A percentile compares a stretch with the other conserved stretches of the same genome.
Evolutionary conservation across 2,797 vertebrate species (phyloP).

Genomic region (Urosaurus nigricauda): DNA sequence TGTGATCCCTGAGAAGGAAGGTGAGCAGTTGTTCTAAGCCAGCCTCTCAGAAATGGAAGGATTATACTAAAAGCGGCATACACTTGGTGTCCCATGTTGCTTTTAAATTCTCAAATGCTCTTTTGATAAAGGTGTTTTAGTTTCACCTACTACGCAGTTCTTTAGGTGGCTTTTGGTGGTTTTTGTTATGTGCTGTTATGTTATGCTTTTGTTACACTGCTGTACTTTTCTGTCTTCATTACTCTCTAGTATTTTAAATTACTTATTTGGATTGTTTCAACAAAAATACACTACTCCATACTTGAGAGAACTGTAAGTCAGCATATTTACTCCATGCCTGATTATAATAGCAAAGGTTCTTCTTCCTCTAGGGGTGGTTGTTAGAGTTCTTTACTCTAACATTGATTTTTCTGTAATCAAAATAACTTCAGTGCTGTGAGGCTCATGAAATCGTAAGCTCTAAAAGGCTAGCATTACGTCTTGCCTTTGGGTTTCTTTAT

Average conservation of each 20-base stretch:
- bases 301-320: neutral
- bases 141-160: neutral
- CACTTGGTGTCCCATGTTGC: no score
- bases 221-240: neutral
- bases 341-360: conserved; percentile 6
- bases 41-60: no score
- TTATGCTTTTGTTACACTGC: neutral
- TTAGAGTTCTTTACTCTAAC: conserved; percentile 16
- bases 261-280: neutral
- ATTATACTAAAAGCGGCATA: no score
- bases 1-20: conserved; percentile 81
- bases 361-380: neutral
- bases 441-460: conserved; percentile 8
- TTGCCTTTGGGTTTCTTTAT: neutral
- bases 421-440: conserved; percentile 10
- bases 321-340: neutral
- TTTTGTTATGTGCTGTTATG: neutral
- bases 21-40: conserved; percentile 70
- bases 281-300: neutral
- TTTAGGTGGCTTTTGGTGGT: neutral
- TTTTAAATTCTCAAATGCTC: no score
- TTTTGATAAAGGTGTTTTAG: no score
- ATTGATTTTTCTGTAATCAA: conserved; percentile 40
- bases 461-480: neutral
- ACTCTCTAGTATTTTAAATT: conserved; percentile 3